These are phyloP conservation scores for Rhinoptilus africanus DNA, from an alignment of 2,113 vertebrate genomes.

Conservation along the genomic window DNA sequence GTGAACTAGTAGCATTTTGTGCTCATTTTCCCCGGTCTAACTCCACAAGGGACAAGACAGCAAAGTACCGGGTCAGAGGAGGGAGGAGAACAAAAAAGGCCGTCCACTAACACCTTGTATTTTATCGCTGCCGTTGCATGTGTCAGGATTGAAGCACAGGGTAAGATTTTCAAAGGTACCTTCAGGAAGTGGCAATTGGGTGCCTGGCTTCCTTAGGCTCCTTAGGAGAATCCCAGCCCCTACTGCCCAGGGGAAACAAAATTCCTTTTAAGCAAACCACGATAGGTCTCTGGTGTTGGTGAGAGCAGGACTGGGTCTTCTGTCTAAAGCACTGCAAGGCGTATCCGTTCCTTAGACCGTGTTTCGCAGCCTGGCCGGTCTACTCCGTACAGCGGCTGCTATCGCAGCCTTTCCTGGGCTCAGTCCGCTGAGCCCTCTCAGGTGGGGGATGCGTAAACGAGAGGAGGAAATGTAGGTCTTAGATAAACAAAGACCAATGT, in stretches of 20 bases:
- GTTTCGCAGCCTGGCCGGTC: neutral
- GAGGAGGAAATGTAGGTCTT: neutral
- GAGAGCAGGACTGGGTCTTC: neutral
- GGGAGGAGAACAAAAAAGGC: neutral
- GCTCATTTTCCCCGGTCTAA: neutral
- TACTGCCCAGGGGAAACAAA: neutral
- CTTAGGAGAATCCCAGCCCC: neutral
- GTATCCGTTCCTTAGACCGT: fast-evolving
- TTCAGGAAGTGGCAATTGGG: neutral
- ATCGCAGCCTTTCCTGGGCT: neutral
- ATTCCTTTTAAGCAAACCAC: neutral
- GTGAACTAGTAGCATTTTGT: neutral
- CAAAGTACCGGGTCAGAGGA: neutral
- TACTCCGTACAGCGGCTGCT: neutral
- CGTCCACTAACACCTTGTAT: neutral
- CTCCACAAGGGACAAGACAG: neutral
- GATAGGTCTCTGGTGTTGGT: neutral
- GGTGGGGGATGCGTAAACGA: neutral
- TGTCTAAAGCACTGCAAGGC: neutral
- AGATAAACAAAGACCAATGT: neutral
- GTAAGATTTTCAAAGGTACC: neutral
- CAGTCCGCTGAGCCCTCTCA: neutral
- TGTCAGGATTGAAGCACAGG: neutral
- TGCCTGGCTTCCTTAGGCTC: neutral
- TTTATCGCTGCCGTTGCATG: neutral